Evolutionary conservation across 2,797 vertebrate species (phyloP), one percentile per base, ranked within the genome.

Genomic region (Danio jaintianensis): DNA sequence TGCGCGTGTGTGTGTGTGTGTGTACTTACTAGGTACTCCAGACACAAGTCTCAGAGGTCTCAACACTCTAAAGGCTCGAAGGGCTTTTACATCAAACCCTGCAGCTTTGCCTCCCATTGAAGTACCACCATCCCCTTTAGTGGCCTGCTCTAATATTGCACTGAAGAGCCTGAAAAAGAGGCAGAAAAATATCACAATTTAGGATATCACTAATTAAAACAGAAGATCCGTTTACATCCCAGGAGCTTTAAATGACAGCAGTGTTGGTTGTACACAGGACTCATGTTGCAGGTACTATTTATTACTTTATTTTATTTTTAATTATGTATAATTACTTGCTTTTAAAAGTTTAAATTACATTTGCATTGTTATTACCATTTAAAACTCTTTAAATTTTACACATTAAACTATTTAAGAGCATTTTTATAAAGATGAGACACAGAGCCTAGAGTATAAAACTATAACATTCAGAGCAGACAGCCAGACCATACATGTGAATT

Each of bases 101-200:
- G 97, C 97, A 9, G 97, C 97, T 91, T 99, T 99, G 62, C 98
- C 97, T 89, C 98, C 98, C 40, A 99, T 96, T 74, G 97, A 95
- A 70, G 96, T 97, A 66, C 91, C 95, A 61, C 97, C 97, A 0
- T 98, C 97, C 75, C 93, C 96, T 94, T 99, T 99, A 86, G 98
- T 98, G 85, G 97, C 97, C 96, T 98, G 98, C 92, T 99, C 98
- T 95, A 99, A 94, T 94, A 99, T 98, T 81, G 97, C 97, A 91
- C 97, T 99, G 93, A 99, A 99, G 93, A 99, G 96, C 93, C 98
- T 99, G 89, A 71, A 59, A 61, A 42, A 81, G 12, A 71, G 56
- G 78, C 29, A 20, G 15, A 75, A 71, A 53, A 38, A 18, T n/a
- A n/a, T 13, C 16, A 36, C 16, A 18, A 22, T 42, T 45, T 36